Conservation (phyloP, 2,113 vertebrate species). For the Gadus chalcogrammus region DNA sequence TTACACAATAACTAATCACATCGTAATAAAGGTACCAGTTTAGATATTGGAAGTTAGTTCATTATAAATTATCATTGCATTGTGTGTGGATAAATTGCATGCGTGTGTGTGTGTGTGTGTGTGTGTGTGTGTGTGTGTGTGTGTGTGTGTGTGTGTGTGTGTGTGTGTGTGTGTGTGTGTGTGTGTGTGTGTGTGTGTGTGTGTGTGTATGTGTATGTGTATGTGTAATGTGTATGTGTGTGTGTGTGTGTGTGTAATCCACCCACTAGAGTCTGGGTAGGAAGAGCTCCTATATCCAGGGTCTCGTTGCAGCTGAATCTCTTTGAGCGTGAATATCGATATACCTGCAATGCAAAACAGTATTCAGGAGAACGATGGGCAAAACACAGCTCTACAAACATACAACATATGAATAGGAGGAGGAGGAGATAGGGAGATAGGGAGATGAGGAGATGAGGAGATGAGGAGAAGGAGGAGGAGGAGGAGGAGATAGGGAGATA, state of each 20-base stretch:
- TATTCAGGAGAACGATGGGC: background rate
- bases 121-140: slow-evolving; percentile 12
- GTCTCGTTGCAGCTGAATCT: slow-evolving; percentile 96
- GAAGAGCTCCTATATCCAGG: slow-evolving; percentile 95
- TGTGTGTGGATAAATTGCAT: background rate
- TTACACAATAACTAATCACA: background rate
- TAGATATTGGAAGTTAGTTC: too few relatives aligned
- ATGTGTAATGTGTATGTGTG: slow-evolving; percentile 7
- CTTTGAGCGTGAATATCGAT: slow-evolving; percentile 98
- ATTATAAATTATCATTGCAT: background rate
- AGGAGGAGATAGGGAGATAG: too few relatives aligned
- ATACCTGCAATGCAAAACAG: slow-evolving; percentile 74
- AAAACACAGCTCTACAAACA: too few relatives aligned
- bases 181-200: slow-evolving; percentile 10
- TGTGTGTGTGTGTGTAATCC: background rate
- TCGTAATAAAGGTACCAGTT: too few relatives aligned
- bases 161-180: slow-evolving; percentile 10
- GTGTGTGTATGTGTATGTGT: slow-evolving; percentile 1
- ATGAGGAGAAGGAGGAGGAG: too few relatives aligned
- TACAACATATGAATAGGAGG: too few relatives aligned
- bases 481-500: background rate
- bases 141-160: slow-evolving; percentile 6
- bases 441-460: background rate
- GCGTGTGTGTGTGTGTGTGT: slow-evolving; percentile 8
- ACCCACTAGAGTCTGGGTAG: slow-evolving; percentile 91